Base-by-base conservation (phyloP, 1,140 invertebrate species). In the Charaxes varanes region DNA sequence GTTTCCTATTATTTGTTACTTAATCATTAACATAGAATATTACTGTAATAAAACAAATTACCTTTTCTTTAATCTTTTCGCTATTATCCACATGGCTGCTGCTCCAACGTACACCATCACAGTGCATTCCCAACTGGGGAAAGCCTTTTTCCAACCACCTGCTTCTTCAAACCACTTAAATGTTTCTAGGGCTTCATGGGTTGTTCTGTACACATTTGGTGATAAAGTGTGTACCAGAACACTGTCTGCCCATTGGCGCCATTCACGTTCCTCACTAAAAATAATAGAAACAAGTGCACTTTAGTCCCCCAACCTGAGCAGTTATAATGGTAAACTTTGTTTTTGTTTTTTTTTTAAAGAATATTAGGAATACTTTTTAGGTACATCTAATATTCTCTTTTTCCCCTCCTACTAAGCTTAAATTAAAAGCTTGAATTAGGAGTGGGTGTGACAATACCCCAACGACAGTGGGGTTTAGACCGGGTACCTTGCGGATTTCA, bases 31-130 rank as follows among this genome's bases (percentile, higher is more conserved):
- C n/a, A n/a, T n/a, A n/a, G n/a, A n/a, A n/a, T n/a, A n/a, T 15
- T 13, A 16, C 23, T 35, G 14, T 7, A 10, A 16, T n/a, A 19
- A 41, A 15, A 2, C 14, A n/a, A n/a, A n/a, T 49, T 85, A 91
- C 91, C 89, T 92, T 65, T 92, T 93, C 60, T 98, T 97, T 6
- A 99, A 78, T 30, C 90, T 84, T 72, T 97, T 98, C 2, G 94
- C 91, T 55, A 99, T 92, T 0, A 95, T 67, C 88, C 91, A 99
- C 98, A 99, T 99, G 1, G 93, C 96, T 11, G 87, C 81, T 0
- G 97, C 94, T 15, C 98, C 98, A 1, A 95, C 89, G 73, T 99
- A 97, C n/a, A 99, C 91, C 69, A 98, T 94, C 14, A 97, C 62
- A 12, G 88, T 78, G 57, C 93, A 87, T 78, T 99, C 95, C 91